Conservation (phyloP, 1,140 invertebrate genomes). For the Pseudomyrmex sp. region DNA sequence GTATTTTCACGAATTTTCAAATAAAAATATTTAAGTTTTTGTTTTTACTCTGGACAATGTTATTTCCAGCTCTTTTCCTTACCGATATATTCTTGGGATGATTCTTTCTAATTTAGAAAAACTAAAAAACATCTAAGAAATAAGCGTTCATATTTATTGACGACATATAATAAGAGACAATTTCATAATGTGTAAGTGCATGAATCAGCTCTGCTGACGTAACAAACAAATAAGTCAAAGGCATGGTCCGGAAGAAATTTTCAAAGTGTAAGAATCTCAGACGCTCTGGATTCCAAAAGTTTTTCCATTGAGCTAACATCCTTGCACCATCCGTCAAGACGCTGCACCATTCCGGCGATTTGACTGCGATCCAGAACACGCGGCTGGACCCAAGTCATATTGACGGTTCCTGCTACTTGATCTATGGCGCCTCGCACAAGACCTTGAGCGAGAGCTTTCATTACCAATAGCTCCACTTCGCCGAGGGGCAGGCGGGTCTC, state of each 20-base stretch:
- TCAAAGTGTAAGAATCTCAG: conserved; percentile 93
- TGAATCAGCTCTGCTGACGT: neutral
- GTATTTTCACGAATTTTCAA: conserved; percentile 43
- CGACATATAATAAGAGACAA: conserved; percentile 13
- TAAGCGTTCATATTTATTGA: conserved; percentile 48
- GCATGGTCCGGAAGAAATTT: neutral
- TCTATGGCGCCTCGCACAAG: conserved; percentile 98
- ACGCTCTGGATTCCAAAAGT: conserved; percentile 92
- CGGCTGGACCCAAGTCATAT: conserved; percentile 95
- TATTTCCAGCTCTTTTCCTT: neutral
- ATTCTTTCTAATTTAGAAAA: too few relatives aligned
- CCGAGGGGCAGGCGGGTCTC: conserved; percentile 93
- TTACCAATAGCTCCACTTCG: conserved; percentile 97
- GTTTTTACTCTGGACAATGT: conserved; percentile 10
- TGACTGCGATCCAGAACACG: conserved; percentile 92
- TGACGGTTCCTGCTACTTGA: conserved; percentile 93
- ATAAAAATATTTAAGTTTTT: conserved; percentile 43
- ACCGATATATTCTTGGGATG: neutral
- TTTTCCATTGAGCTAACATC: conserved; percentile 93
- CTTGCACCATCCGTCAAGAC: conserved; percentile 92
- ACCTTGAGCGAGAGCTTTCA: conserved; percentile 98
- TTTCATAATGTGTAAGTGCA: conserved; percentile 6
- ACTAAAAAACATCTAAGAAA: conserved; percentile 1
- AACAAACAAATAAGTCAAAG: conserved; percentile 36
- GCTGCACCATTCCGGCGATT: conserved; percentile 92